Percentiles rank a stretch among this genome's conserved stretches.
phyloP scores from a whole-genome alignment of 2,113 vertebrate species.

The Channa argus region DNA sequence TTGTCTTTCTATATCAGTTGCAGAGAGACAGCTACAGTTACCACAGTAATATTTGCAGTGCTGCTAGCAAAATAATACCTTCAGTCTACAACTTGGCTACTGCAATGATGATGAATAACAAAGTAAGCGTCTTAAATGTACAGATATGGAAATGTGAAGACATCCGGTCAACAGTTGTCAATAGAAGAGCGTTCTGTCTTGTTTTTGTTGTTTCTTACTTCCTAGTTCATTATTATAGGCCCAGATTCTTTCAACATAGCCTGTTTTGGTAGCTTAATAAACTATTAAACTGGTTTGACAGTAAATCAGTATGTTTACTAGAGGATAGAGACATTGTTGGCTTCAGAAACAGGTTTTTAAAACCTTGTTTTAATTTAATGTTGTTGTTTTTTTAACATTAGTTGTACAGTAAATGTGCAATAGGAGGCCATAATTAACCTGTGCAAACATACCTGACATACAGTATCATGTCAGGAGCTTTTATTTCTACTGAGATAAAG shows the following conservation, averaged over 20 bases:
- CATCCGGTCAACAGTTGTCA: slow-evolving; percentile 18
- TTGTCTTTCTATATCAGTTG: slow-evolving; percentile 17
- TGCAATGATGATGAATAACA: slow-evolving; percentile 10
- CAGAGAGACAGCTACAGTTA: not conserved
- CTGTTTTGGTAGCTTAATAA: slow-evolving; percentile 23
- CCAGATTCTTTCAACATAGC: slow-evolving; percentile 30
- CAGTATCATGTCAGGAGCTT: too few relatives aligned
- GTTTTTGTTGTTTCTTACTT: slow-evolving; percentile 10
- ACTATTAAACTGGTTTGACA: not conserved
- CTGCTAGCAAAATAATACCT: slow-evolving; percentile 4
- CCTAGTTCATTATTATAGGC: slow-evolving; percentile 28
- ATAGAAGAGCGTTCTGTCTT: not conserved
- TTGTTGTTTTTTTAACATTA: slow-evolving; percentile 16
- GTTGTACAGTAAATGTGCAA: not conserved
- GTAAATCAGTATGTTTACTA: slow-evolving; percentile 50
- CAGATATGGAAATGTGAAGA: not conserved
- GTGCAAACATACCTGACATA: too few relatives aligned
- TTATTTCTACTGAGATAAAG: too few relatives aligned
- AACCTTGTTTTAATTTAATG: too few relatives aligned
- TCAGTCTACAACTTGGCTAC: slow-evolving; percentile 13
- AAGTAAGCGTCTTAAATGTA: not conserved
- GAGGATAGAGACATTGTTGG: slow-evolving; percentile 29
- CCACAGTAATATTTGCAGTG: not conserved
- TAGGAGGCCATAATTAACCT: too few relatives aligned
- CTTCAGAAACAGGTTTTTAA: slow-evolving; percentile 3